Base-by-base conservation (phyloP, 2,888 invertebrate genomes). In the Heliconius ismenius region DNA sequence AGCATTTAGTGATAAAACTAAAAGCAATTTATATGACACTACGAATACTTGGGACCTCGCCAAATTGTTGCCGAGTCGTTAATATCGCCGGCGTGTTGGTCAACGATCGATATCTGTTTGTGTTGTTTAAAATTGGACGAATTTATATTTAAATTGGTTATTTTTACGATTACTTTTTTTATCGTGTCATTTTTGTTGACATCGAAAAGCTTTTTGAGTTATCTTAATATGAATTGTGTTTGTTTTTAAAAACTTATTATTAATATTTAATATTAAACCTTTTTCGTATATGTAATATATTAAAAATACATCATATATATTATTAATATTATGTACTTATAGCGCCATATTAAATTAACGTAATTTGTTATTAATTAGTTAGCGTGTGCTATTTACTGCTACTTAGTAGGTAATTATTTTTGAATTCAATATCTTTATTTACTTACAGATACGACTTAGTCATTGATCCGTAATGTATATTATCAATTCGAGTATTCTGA, bases 81-180 rank as follows among this genome's bases (percentile, higher is more conserved):
- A 90, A 91, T 89, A 85, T 86, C 85, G 86, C 85, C 82, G 87
- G 88, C 89, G 91, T 91, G 90, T 90, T 91, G 91, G 90, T 90
- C 90, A 90, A 88, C 90, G 89, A 86, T 87, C 86, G 86, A 85
- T 84, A 89, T 90, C 84, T 90, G 89, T 91, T 90, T 91, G 88
- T 88, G 83, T 85, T 85, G 82, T 81, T 84, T 83, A 79, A 81
- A 83, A 83, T 82, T 82, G 80, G 80, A 78, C 76, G 74, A 24
- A 77, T 80, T 79, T 82, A 82, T 80, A 80, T 82, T 80, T 76
- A 74, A 60, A 75, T 49, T 28, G 28, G 49, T 73, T 60, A 79
- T 73, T 75, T 75, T 74, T 36, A 75, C 39, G 43, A 73, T 73
- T 62, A 28, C 62, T 11, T 28, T 11, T 28, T 26, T 39, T 62